Percentiles rank a stretch among this genome's conserved stretches.
Evolutionary conservation across 2,797 vertebrate genomes (phyloP).

Genomic region (Malacoraja senta): DNA sequence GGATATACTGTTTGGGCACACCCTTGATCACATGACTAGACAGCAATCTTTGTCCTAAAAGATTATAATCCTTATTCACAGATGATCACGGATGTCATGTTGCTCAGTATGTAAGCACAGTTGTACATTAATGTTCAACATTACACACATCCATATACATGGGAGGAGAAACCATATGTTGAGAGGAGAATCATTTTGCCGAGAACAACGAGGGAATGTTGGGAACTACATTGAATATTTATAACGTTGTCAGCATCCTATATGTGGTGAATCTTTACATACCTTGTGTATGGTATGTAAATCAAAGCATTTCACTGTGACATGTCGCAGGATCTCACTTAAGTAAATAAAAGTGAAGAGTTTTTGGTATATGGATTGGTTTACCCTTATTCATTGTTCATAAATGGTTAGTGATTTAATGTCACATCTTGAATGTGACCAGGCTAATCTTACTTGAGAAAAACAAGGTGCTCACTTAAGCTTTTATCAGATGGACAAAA

Average conservation of each 20-base stretch:
- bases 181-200: too few species aligned
- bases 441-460: neutral
- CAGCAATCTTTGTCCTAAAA: neutral
- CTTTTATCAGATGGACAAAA: neutral
- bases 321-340: neutral
- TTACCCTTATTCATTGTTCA: slow-evolving; percentile 2
- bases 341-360: neutral
- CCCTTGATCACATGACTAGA: neutral
- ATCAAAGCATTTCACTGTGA: too few species aligned
- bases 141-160: too few species aligned
- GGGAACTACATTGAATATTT: too few species aligned
- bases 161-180: too few species aligned
- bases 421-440: neutral
- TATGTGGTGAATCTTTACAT: too few species aligned
- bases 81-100: neutral
- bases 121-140: too few species aligned
- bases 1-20: too few species aligned
- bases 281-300: too few species aligned
- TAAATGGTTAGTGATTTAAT: neutral
- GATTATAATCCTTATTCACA: neutral
- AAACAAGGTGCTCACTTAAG: neutral
- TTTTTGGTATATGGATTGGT: neutral
- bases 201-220: too few species aligned
- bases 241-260: too few species aligned
- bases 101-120: too few species aligned